phyloP scores from a whole-genome alignment of 2,888 invertebrate genomes.

The Cinara cedri region DNA sequence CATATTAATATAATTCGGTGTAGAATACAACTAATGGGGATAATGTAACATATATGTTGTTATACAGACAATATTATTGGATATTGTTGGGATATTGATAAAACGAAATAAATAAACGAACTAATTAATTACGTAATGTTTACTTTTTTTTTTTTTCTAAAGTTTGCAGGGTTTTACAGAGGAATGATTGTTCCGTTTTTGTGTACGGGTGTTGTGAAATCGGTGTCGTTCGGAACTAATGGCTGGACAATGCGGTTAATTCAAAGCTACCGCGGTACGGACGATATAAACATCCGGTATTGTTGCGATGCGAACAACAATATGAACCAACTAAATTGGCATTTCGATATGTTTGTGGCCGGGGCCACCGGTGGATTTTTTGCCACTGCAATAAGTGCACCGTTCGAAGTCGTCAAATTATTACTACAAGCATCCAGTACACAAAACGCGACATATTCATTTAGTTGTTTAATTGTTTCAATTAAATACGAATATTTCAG shows the following conservation, averaged over 20 bases:
- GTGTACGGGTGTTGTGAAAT: slow-evolving; percentile 71
- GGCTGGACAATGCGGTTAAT: slow-evolving; percentile 65
- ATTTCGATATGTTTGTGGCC: slow-evolving; percentile 65
- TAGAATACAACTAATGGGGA: too few species aligned
- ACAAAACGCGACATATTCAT: not conserved
- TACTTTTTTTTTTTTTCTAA: not conserved
- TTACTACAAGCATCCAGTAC: slow-evolving; percentile 67
- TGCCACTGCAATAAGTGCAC: slow-evolving; percentile 69
- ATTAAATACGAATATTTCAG: not conserved
- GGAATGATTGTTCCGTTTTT: slow-evolving; percentile 73
- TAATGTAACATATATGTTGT: too few species aligned
- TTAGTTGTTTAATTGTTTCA: not conserved
- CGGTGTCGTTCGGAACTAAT: slow-evolving; percentile 73
- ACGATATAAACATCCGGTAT: slow-evolving; percentile 32
- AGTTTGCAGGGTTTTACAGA: slow-evolving; percentile 70
- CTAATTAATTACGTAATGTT: too few species aligned
- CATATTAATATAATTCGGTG: too few species aligned
- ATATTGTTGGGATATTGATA: too few species aligned
- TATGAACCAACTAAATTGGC: slow-evolving; percentile 58
- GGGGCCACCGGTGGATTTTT: slow-evolving; percentile 70
- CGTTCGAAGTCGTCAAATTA: slow-evolving; percentile 74
- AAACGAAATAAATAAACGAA: not conserved
- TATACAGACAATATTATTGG: too few species aligned
- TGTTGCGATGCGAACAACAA: slow-evolving; percentile 58
- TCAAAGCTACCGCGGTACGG: not conserved